Evolutionary conservation across 2,888 invertebrate species (phyloP), one percentile per base, ranked within the genome.

Genomic region (Tortricodes alternella): DNA sequence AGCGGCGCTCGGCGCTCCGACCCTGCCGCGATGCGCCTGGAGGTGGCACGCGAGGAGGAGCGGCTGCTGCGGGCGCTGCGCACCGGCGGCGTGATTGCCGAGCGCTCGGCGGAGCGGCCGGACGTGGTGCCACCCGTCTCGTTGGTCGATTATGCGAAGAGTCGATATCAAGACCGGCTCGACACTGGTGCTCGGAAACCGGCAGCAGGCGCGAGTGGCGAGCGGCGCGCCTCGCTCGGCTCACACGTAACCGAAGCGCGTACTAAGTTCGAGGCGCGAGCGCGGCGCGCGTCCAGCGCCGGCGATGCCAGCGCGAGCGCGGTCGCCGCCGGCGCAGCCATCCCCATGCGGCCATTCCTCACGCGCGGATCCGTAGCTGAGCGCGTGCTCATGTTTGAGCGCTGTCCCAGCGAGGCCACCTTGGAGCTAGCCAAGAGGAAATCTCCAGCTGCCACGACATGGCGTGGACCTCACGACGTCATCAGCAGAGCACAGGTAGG

Each of bases 341-440:
- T 83, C 46, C 96, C 97, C 4, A 95, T 96, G 53, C 91, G 96
- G 46, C 96, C 96, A 11, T 96, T 97, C 83, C 91, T 97, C 50
- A 96, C 97, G 35, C 93, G 97, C 58, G 97, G 97, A 18, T 97
- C 97, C 3, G 97, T 97, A 2, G 97, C 97, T 18, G 97, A 97
- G 77, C 91, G 97, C 43, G 97, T 97, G 62, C 92, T 97, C 62
- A 96, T 97, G 85, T 97, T 97, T 79, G 97, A 97, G 84, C 94
- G 96, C 81, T 96, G 97, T 73, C 97, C 96, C 29, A 96, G 96
- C 75, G 96, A 95, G 76, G 88, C 95, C 58, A 89, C 95, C 43
- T 79, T 95, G 66, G 94, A 95, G 70, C 73, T 89, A 37, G 90
- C 89, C 37, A 95, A 95, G 77, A 89, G 94, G 62, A 92, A 93